Evolutionary conservation across 2,113 vertebrate species (phyloP), one percentile per base, ranked within the genome.

Genomic region (Notiomystis cincta): DNA sequence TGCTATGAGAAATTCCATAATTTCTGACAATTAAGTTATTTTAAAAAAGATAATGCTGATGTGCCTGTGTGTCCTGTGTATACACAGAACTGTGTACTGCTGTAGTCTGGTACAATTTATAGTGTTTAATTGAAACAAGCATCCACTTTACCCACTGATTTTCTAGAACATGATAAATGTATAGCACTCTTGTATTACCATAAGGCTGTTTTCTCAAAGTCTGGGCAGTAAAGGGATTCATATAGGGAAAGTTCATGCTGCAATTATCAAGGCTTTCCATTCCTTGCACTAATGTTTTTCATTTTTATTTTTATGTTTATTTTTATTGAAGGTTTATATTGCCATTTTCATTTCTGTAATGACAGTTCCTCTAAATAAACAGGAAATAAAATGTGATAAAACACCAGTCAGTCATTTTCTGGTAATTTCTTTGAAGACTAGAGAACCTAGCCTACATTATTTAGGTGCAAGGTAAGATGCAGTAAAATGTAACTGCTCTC

Each of bases 271-370:
- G 47, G 13, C 15, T 85, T 90, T 84, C 9, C 18, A 45, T 92
- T 88, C 35, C 78, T 93, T 82, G 15, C 19, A 50, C 21, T 33
- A 40, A 42, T 61, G 10, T 69, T 78, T 93, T 75, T 86, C 1
- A 73, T 66, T 87, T 89, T 89, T 35, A 66, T 72, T 92, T 93
- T 94, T 57, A 91, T 97, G 48, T 58, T 93, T 71, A 37, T 79
- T 91, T 95, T 91, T 93, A 79, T 35, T 93, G 66, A 94, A 79
- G 30, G 12, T 50, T 88, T 90, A 61, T 60, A 61, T 69, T 70
- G 42, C 19, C 88, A 47, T 88, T 97, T 96, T 91, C 57, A 94
- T 93, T 91, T 93, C 54, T 88, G 45, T 73, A 80, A 94, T 86
- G 62, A 69, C 62, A 91, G 11, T 57, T 27, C 14, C 30, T 94